Evolutionary conservation across 2,113 vertebrate species (phyloP), one percentile per base, ranked within the genome.

Genomic region (Chaetops frenatus): DNA sequence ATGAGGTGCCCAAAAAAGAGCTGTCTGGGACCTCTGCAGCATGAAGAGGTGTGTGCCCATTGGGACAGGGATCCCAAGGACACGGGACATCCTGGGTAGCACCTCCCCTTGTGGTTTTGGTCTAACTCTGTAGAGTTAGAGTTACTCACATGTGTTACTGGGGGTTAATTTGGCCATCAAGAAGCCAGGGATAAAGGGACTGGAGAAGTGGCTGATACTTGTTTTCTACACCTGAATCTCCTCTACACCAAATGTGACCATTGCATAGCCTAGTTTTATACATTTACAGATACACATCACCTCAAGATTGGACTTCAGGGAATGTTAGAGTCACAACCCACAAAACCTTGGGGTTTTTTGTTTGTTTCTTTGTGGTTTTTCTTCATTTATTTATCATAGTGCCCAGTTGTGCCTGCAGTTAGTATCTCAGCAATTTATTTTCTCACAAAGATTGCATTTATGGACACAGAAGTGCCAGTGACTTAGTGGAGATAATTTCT

Each of bases 1-100:
- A 57, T 0, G 0, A 6, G 50, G 18, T 38, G 29, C 13, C 62
- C 56, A n/a, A 38, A 48, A 45, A 35, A 13, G 7, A 33, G 21
- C 28, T 35, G 6, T 35, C 45, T 28, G 29, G 35, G 51, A 67
- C 20, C 4, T 47, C 15, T 0, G 0, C 2, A 67, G 28, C 16
- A 11, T 24, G 27, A 71, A 48, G 19, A 77, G 67, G 3, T 4
- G 6, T 29, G 48, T 65, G 15, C 2, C 12, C 7, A 10, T 7
- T 48, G 51, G 17, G 53, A 16, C 4, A 4, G 24, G 56, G 24
- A 7, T 78, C 19, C 35, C 28, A 23, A 35, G 35, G 33, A 56
- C 36, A 8, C 0, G 1, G 36, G 14, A 15, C 20, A 69, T 13
- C 36, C 14, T 9, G 20, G 24, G 25, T 12, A 36, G 31, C 12